These are phyloP conservation scores for Heterotis niloticus DNA, from an alignment of 2,113 vertebrate genomes.

Conservation along the genomic window DNA sequence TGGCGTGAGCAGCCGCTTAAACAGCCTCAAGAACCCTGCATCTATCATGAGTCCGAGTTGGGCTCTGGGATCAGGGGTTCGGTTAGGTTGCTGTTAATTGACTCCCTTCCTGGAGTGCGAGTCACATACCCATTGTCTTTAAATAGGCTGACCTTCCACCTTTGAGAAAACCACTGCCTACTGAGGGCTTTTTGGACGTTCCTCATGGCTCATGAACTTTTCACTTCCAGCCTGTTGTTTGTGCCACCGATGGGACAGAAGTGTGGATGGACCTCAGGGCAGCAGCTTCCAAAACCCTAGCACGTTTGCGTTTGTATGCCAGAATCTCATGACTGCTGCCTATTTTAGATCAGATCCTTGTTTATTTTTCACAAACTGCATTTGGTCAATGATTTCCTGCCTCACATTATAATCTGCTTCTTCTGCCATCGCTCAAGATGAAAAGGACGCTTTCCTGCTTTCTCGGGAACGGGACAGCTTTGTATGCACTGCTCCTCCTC, in stretches of 20 bases:
- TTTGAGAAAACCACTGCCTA: background rate
- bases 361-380: conserved; percentile 5
- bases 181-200: background rate
- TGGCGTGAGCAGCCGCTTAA: too few relatives aligned
- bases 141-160: conserved; percentile 8
- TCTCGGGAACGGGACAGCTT: background rate
- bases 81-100: conserved; percentile 1
- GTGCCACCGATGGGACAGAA: background rate
- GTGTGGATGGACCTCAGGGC: background rate
- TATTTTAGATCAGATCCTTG: background rate
- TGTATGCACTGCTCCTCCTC: background rate
- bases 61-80: background rate
- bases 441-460: background rate
- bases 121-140: background rate
- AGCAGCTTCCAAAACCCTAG: background rate
- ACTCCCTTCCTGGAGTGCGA: background rate
- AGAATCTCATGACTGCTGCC: background rate
- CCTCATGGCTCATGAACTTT: background rate
- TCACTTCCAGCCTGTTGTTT: background rate
- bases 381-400: background rate
- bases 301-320: background rate
- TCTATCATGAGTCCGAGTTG: too few relatives aligned
- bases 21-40: background rate
- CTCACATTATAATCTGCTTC: background rate
- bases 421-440: background rate